phyloP scores from a whole-genome alignment of 30 jellyfish, hydroid and myxozoan genomes.

The Phacellophora camtschatica region DNA sequence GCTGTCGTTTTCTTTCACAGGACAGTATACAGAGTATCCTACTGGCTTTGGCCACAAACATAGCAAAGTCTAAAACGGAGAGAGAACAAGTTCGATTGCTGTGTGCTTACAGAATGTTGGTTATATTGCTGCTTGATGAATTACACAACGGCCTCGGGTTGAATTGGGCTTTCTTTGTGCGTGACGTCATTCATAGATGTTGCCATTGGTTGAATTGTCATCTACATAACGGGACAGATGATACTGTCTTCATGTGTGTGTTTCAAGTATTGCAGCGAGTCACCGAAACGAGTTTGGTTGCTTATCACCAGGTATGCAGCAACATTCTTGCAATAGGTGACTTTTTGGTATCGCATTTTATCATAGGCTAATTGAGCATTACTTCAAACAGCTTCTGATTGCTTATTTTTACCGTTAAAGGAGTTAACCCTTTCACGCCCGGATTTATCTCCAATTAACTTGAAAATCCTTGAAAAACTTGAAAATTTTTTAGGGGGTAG shows the following conservation, averaged over 20 bases:
- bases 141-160: conserved; percentile 42
- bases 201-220: conserved; percentile 63
- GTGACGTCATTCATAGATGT: conserved; percentile 70
- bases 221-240: conserved; percentile 11
- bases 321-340: too few relatives aligned
- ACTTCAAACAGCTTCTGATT: too few relatives aligned
- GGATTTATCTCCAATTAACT: too few relatives aligned
- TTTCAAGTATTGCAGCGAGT: conserved; percentile 35
- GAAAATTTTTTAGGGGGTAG: too few relatives aligned
- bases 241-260: conserved; percentile 21
- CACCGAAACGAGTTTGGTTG: conserved; percentile 21
- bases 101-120: conserved; percentile 43
- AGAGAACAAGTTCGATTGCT: conserved; percentile 42
- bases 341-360: too few relatives aligned
- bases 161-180: conserved; percentile 58
- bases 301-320: conserved; percentile 23
- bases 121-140: conserved; percentile 23
- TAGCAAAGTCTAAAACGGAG: conserved; percentile 15
- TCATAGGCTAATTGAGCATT: too few relatives aligned
- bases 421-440: too few relatives aligned
- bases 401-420: too few relatives aligned
- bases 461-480: too few relatives aligned
- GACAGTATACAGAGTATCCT: conserved; percentile 59
- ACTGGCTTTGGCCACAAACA: conserved; percentile 29
- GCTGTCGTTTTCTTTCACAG: neutral